phyloP scores from a whole-genome alignment of 53 echinoderm and acorn worm genomes.

The Patiria pectinifera region DNA sequence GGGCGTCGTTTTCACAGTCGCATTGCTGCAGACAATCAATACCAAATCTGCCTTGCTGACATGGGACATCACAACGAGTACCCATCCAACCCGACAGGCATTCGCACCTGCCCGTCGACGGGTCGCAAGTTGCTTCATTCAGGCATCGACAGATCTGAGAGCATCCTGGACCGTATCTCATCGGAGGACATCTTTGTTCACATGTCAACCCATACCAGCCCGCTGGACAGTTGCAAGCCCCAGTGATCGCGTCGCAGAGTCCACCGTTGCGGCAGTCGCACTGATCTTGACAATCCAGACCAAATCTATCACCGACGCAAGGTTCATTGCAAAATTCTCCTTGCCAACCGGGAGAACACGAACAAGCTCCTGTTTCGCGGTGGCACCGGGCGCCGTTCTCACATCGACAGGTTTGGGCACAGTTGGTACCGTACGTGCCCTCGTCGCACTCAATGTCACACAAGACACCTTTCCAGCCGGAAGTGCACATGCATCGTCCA shows the following conservation, averaged over 20 bases:
- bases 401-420: slow-evolving; percentile 63
- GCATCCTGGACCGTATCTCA: slow-evolving; percentile 67
- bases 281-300: slow-evolving; percentile 36
- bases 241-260: slow-evolving; percentile 52
- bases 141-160: slow-evolving; percentile 53
- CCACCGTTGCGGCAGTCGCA: slow-evolving; percentile 69
- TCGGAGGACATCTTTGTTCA: slow-evolving; percentile 38
- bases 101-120: slow-evolving; percentile 57
- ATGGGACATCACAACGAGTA: slow-evolving; percentile 55
- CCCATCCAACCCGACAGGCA: slow-evolving; percentile 78
- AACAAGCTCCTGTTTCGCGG: slow-evolving; percentile 68
- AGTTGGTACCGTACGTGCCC: slow-evolving; percentile 59
- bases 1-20: slow-evolving; percentile 72
- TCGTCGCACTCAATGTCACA: slow-evolving; percentile 67
- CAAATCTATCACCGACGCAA: slow-evolving; percentile 61
- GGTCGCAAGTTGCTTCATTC: slow-evolving; percentile 71
- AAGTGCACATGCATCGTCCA: slow-evolving; percentile 70
- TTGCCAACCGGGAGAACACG: slow-evolving; percentile 70
- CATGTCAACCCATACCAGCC: slow-evolving; percentile 74
- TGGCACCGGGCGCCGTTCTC: slow-evolving; percentile 67
- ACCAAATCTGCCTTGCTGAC: slow-evolving; percentile 65
- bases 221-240: slow-evolving; percentile 63
- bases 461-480: slow-evolving; percentile 69
- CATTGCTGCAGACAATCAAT: slow-evolving; percentile 71
- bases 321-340: slow-evolving; percentile 62